phyloP scores from a whole-genome alignment of 2,113 vertebrate genomes.

The Tragelaphus strepsiceros region DNA sequence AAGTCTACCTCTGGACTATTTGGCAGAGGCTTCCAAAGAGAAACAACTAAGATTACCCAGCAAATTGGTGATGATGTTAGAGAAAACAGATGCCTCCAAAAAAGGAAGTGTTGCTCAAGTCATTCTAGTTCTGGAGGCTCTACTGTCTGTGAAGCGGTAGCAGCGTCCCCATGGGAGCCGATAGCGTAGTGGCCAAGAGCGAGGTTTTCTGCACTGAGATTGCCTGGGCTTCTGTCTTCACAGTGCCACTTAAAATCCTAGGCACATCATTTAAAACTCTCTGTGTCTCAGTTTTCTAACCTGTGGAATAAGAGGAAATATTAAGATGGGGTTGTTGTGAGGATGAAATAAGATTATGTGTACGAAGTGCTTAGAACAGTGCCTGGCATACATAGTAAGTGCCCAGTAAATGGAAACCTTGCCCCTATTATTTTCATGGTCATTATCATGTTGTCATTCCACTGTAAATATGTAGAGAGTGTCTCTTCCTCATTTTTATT shows the following conservation, averaged over 20 bases:
- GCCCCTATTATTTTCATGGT: not conserved
- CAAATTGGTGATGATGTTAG: not conserved
- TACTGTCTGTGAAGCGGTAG: not conserved
- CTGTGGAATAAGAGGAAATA: not conserved
- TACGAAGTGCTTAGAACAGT: not conserved
- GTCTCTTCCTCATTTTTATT: not conserved
- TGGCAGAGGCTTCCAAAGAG: not conserved
- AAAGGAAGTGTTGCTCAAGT: not conserved
- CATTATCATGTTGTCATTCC: not conserved
- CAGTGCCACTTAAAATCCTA: not conserved
- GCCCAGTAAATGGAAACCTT: not conserved
- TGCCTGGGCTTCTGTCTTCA: not conserved
- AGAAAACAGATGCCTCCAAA: not conserved
- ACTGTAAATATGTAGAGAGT: not conserved
- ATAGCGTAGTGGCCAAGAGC: not conserved
- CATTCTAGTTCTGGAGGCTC: not conserved
- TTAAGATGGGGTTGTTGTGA: not conserved
- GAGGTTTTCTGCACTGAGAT: not conserved
- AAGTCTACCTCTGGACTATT: not conserved
- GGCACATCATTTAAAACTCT: not conserved
- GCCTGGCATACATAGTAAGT: not conserved
- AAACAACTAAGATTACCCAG: constrained; percentile 38
- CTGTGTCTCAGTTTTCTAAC: not conserved
- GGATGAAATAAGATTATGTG: not conserved
- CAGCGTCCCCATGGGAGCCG: not conserved